phyloP scores from a whole-genome alignment of 2,113 vertebrate species.

The Caranx ignobilis region DNA sequence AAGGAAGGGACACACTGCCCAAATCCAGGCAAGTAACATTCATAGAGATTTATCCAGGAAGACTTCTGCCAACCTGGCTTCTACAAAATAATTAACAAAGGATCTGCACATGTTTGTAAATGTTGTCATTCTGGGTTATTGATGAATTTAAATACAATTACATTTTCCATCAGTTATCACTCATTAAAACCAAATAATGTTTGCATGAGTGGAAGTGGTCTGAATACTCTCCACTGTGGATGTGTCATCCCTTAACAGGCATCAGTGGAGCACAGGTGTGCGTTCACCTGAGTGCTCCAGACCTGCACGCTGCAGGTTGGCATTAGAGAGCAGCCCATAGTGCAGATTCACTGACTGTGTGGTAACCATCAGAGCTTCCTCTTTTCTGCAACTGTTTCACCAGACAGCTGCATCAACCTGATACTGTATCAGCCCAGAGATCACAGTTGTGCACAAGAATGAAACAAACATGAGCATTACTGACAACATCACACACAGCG shows the following conservation, averaged over 20 bases:
- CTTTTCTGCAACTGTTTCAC: conserved; percentile 58
- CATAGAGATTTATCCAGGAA: neutral
- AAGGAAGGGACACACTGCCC: neutral
- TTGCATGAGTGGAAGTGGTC: neutral
- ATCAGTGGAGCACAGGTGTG: neutral
- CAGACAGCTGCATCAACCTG: conserved; percentile 63
- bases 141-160: neutral
- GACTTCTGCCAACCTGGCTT: neutral
- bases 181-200: too few species aligned
- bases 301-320: neutral
- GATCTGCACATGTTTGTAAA: neutral
- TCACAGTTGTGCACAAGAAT: conserved; percentile 32
- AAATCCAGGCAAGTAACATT: neutral
- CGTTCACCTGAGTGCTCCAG: neutral
- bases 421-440: conserved; percentile 69
- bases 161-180: too few species aligned
- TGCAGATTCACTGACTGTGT: conserved; percentile 61
- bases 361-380: conserved; percentile 56
- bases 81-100: neutral
- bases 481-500: conserved; percentile 8
- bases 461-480: neutral
- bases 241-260: neutral
- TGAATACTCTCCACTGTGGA: neutral
- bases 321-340: conserved; percentile 36
- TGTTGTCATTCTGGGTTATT: neutral